Conservation (phyloP, 1,140 invertebrate species). For the Fopius arisanus region DNA sequence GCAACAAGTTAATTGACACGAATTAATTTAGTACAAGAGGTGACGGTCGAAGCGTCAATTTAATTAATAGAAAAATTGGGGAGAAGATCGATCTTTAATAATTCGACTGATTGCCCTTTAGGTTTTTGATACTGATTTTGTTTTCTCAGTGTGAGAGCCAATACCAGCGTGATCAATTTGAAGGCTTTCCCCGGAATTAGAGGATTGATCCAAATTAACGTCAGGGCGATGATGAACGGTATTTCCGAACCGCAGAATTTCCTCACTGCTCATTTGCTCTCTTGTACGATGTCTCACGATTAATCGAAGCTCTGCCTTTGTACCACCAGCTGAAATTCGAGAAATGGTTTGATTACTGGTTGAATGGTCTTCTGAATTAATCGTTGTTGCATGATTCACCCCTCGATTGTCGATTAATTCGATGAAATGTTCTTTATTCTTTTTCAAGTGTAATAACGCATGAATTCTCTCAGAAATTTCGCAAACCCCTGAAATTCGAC, state of each 20-base stretch:
- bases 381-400: not conserved
- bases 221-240: constrained; percentile 58
- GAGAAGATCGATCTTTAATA: too few relatives aligned
- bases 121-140: too few relatives aligned
- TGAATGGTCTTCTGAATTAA: constrained; percentile 10
- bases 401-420: too few relatives aligned
- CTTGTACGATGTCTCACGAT: constrained; percentile 77
- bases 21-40: too few relatives aligned
- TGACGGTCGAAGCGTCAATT: too few relatives aligned
- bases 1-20: too few relatives aligned
- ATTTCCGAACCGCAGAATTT: constrained; percentile 67
- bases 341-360: not conserved
- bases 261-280: constrained; percentile 80
- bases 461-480: too few relatives aligned
- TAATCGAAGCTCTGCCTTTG: constrained; percentile 76
- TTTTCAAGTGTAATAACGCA: too few relatives aligned
- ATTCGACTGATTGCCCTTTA: too few relatives aligned
- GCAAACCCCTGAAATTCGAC: too few relatives aligned
- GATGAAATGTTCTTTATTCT: too few relatives aligned
- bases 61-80: too few relatives aligned
- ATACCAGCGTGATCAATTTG: constrained; percentile 58
- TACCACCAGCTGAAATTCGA: constrained; percentile 70
- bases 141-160: not conserved
- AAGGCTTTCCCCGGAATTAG: constrained; percentile 56
- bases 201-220: constrained; percentile 49